A percentile compares a stretch with the other conserved stretches of the same genome.
phyloP scores from a whole-genome alignment of 2,888 invertebrate genomes.

The Cryptocheilus praepositus region DNA sequence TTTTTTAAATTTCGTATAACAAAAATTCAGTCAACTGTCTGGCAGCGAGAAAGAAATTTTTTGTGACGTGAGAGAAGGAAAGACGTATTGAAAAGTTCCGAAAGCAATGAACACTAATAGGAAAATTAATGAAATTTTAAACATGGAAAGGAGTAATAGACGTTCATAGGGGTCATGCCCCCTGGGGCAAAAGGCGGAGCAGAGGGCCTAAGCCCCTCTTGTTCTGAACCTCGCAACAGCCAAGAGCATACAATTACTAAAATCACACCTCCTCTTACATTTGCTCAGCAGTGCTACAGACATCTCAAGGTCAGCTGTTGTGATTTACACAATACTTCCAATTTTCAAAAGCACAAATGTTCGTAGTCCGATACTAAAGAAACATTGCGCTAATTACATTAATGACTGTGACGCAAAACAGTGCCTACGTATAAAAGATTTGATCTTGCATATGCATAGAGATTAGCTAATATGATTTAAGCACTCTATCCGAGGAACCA shows the following conservation, averaged over 20 bases:
- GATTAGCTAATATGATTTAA: too few species aligned
- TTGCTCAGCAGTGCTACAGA: constrained; percentile 70
- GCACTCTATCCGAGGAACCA: too few species aligned
- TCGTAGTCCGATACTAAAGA: not conserved
- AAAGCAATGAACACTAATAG: constrained; percentile 40
- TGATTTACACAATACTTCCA: constrained; percentile 41
- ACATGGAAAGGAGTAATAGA: constrained; percentile 51
- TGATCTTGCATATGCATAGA: too few species aligned
- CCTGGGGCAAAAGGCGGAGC: constrained; percentile 69
- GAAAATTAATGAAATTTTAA: constrained; percentile 44
- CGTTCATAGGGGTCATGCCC: constrained; percentile 68
- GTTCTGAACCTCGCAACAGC: constrained; percentile 67
- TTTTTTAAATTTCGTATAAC: too few species aligned
- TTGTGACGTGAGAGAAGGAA: too few species aligned
- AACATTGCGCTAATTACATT: too few species aligned
- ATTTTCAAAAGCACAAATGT: constrained; percentile 29
- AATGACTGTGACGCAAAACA: too few species aligned
- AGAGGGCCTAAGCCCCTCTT: constrained; percentile 71
- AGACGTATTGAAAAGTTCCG: not conserved
- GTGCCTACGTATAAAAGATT: too few species aligned
- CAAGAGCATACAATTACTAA: constrained; percentile 62
- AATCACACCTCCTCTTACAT: constrained; percentile 57
- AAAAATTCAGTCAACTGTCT: too few species aligned
- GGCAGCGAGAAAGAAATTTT: too few species aligned
- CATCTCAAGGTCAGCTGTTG: constrained; percentile 71